These are phyloP conservation scores for Penaeus japonicus DNA, from an alignment of 1,140 invertebrate species.

Conservation along the genomic window DNA sequence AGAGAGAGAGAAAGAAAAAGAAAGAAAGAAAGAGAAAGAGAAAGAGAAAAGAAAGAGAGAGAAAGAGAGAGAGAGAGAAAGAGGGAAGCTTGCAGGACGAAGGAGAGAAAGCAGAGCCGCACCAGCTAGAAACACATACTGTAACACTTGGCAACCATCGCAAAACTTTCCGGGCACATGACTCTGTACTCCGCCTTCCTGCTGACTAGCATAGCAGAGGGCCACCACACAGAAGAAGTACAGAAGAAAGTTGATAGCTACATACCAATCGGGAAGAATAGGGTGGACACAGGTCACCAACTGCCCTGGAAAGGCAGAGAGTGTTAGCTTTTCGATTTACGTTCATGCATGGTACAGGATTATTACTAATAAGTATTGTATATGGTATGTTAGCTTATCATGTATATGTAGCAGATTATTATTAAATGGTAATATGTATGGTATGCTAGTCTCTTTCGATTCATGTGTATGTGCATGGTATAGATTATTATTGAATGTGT, in stretches of 20 bases:
- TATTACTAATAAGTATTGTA: too few species aligned
- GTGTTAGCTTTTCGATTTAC: background rate
- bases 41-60: background rate
- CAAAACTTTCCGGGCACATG: slow-evolving; percentile 38
- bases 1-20: background rate
- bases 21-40: background rate
- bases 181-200: slow-evolving; percentile 72
- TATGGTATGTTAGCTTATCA: too few species aligned
- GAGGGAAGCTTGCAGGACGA: background rate
- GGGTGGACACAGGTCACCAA: slow-evolving; percentile 81
- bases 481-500: too few species aligned
- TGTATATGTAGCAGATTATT: too few species aligned
- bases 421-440: too few species aligned
- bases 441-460: too few species aligned
- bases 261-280: slow-evolving; percentile 93
- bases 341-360: too few species aligned
- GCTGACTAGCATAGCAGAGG: slow-evolving; percentile 76
- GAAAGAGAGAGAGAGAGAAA: background rate
- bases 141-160: slow-evolving; percentile 17
- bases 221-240: too few species aligned
- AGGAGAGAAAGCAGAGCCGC: background rate
- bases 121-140: background rate
- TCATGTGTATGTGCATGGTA: too few species aligned
- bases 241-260: slow-evolving; percentile 78
- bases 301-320: slow-evolving; percentile 73